phyloP scores from a whole-genome alignment of 2,113 vertebrate genomes.

The Caloenas nicobarica region DNA sequence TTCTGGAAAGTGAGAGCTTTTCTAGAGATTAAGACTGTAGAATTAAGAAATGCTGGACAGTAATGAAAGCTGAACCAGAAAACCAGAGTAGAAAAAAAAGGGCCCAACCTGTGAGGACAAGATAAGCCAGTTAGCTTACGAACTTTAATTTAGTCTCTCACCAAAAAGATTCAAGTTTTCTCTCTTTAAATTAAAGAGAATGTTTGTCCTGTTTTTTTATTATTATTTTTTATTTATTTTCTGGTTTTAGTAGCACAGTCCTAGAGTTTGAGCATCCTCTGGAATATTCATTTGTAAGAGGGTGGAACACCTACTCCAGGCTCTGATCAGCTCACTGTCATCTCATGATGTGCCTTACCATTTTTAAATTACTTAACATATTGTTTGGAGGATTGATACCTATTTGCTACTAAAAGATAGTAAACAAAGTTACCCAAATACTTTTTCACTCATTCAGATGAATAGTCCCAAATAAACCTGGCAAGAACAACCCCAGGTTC shows the following conservation, averaged over 20 bases:
- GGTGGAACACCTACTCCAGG: background rate
- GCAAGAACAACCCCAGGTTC: too few species aligned
- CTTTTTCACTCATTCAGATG: background rate
- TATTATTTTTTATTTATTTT: background rate
- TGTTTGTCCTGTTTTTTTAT: fast-evolving
- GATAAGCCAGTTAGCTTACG: background rate
- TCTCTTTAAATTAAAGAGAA: background rate
- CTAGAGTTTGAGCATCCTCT: background rate
- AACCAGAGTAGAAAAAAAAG: background rate
- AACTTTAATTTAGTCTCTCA: background rate
- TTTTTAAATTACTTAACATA: background rate
- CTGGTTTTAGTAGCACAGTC: background rate
- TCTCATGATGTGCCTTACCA: background rate
- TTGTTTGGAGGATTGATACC: background rate
- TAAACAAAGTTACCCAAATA: background rate
- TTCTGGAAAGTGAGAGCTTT: background rate
- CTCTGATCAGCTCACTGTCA: background rate
- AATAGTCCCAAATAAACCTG: background rate
- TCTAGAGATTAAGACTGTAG: background rate
- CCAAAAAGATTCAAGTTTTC: background rate
- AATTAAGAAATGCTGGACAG: background rate
- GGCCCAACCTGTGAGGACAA: background rate
- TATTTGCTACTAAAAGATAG: background rate
- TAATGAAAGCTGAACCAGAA: background rate
- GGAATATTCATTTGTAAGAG: background rate